phyloP scores from a whole-genome alignment of 2,113 vertebrate species.

The Tyto alba region DNA sequence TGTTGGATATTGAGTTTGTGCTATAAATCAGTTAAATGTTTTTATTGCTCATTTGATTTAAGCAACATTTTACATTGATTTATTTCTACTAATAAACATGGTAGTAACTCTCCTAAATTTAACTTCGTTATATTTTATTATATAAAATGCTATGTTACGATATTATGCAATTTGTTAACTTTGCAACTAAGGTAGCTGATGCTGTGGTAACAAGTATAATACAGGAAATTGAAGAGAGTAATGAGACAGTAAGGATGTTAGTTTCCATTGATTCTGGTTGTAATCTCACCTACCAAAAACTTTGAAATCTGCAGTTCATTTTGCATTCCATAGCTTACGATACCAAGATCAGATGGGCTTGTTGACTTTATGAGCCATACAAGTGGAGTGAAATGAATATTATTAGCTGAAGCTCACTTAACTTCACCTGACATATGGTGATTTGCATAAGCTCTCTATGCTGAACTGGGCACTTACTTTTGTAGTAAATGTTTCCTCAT shows the following conservation, averaged over 20 bases:
- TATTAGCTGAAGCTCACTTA: neutral
- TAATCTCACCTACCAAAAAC: neutral
- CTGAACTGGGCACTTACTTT: neutral
- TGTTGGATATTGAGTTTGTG: neutral
- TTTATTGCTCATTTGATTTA: neutral
- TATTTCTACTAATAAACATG: neutral
- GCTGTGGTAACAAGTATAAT: neutral
- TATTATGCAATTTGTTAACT: neutral
- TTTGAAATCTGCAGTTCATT: neutral
- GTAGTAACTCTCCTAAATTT: neutral
- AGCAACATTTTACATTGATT: neutral
- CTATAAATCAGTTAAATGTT: neutral
- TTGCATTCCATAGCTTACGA: neutral
- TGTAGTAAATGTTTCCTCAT: neutral
- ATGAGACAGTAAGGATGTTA: neutral
- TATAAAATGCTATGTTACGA: neutral
- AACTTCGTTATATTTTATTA: neutral
- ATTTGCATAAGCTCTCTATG: neutral
- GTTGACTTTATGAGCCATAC: neutral
- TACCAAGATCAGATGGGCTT: neutral
- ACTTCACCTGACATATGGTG: neutral
- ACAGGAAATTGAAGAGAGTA: neutral
- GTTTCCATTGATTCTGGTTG: neutral
- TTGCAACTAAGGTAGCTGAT: neutral
- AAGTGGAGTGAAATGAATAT: neutral